Base-by-base conservation (phyloP, 53 echinoderm and acorn worm genomes). In the Paracentrotus lividus region DNA sequence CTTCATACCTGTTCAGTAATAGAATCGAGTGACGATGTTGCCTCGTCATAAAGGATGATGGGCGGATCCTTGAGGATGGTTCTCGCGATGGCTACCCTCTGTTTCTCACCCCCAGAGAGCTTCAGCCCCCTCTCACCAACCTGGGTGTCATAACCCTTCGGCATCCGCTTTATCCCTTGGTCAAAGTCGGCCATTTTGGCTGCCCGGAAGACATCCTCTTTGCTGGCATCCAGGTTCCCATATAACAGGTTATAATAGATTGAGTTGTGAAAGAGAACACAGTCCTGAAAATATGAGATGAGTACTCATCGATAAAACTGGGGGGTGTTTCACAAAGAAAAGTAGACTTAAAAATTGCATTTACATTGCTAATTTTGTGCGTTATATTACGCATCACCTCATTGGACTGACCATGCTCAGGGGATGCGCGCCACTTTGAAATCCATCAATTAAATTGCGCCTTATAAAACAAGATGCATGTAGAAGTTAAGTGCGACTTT, bases 91-190 rank as follows among this genome's bases (percentile, higher is more conserved):
- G 98, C 98, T 47, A 98, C 97, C 13, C 98, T 92, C 90, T 98
- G 98, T 52, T 98, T 98, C 93, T 98, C 98, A n/a, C 98, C 98
- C 85, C 98, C 98, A 53, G 98, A 98, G 43, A 98, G 89, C 90
- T 98, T 98, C 34, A 98, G 94, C 33, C 98, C 98, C 61, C 98
- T 94, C 90, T 98, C 97, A 5, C 98, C 98, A 0, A 98, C 98
- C 89, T 97, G 94, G 14, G 98, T 98, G 55, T 98, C 95, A 20
- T 98, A 98, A 26, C 98, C 98, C 56, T 95, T 88, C 0, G 98
- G 96, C 98, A 98, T 97, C 15, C 92, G 95, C 34, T 64, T 52
- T 43, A 98, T 93, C 69, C 97, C 96, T 18, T 76, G 32, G 92
- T 98, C 95, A 23, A 98, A 93, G 94, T 98, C 97, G 75, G 98